phyloP scores from a whole-genome alignment of 2,888 invertebrate species.

The Mythimna albipuncta region DNA sequence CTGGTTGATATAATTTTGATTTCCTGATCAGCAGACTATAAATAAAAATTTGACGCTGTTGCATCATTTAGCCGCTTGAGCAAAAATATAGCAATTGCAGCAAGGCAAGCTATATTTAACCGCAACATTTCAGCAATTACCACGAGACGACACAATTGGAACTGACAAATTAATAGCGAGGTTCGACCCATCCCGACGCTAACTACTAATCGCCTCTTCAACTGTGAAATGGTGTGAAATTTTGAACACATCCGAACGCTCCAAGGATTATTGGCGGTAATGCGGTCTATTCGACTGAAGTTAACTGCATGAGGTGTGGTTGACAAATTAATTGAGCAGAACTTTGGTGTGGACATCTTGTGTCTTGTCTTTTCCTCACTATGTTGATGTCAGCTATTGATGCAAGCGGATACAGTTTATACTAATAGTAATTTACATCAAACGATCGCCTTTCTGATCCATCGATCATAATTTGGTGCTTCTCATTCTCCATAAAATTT shows the following conservation, averaged over 20 bases:
- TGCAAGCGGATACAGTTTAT: neutral
- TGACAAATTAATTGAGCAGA: slow-evolving; percentile 7
- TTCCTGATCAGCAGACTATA: neutral
- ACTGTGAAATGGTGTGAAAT: slow-evolving; percentile 80
- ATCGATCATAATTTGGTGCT: neutral
- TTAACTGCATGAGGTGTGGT: slow-evolving; percentile 18
- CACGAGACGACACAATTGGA: slow-evolving; percentile 77
- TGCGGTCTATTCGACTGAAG: slow-evolving; percentile 43
- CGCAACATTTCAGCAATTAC: slow-evolving; percentile 76
- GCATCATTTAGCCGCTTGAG: neutral
- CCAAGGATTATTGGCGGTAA: slow-evolving; percentile 49
- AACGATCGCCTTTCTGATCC: neutral
- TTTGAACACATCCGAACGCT: slow-evolving; percentile 64
- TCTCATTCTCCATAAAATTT: neutral
- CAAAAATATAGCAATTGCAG: slow-evolving; percentile 37
- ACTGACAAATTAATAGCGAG: slow-evolving; percentile 83
- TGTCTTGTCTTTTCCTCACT: neutral
- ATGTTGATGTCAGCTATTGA: neutral
- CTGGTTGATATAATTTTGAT: no score
- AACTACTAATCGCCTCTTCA: slow-evolving; percentile 82
- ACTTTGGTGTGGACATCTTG: neutral
- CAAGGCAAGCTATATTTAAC: slow-evolving; percentile 67
- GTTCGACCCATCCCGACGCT: slow-evolving; percentile 67
- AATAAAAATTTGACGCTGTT: neutral
- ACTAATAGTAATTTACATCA: neutral